Conservation (phyloP, 2,797 vertebrate species). For the Myotis findleyi region DNA sequence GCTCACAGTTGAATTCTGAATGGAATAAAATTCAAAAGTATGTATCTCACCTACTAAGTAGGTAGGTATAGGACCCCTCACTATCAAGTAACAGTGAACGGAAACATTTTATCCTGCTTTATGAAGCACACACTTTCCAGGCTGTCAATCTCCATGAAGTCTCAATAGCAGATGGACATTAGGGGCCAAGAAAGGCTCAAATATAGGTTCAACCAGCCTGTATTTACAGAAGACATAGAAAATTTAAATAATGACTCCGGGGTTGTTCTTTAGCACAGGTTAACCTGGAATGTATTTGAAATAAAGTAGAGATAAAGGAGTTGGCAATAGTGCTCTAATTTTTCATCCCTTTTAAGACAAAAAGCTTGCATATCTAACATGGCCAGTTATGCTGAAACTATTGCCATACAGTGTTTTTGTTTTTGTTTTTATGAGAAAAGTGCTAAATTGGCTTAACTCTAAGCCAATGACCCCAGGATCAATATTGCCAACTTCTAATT, state of each 20-base stretch:
- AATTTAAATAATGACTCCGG: neutral
- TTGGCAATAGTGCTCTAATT: neutral
- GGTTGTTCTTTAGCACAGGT: neutral
- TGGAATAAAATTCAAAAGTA: neutral
- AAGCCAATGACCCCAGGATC: neutral
- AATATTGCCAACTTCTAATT: neutral
- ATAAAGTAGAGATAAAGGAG: neutral
- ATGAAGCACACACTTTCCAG: neutral
- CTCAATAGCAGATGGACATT: neutral
- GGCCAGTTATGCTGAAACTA: neutral
- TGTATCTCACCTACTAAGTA: neutral
- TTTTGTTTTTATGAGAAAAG: neutral
- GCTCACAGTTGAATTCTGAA: neutral
- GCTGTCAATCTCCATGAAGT: neutral
- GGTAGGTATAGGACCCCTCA: neutral
- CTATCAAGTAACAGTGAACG: neutral
- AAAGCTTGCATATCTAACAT: neutral
- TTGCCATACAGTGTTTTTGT: neutral
- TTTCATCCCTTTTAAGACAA: neutral
- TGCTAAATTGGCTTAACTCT: neutral
- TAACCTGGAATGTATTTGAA: neutral
- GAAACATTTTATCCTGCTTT: neutral
- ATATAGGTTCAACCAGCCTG: neutral
- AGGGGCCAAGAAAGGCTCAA: neutral
- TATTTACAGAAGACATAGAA: neutral